phyloP scores from a whole-genome alignment of 2,797 vertebrate genomes.

The Syncerus caffer region DNA sequence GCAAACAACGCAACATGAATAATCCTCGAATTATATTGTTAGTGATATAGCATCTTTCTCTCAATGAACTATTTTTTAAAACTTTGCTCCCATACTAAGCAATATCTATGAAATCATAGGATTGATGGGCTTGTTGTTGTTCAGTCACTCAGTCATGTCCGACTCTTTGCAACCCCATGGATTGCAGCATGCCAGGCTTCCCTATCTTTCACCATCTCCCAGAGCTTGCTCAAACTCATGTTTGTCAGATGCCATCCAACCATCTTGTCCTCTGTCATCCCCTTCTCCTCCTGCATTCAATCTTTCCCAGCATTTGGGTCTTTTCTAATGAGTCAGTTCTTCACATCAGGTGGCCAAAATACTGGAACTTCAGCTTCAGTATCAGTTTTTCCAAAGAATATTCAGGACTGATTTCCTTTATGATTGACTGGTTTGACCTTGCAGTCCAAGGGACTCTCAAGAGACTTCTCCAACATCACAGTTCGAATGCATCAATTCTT shows the following conservation, averaged over 20 bases:
- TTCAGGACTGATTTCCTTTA: background rate
- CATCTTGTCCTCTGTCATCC: background rate
- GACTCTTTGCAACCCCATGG: rapidly evolving
- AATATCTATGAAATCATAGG: background rate
- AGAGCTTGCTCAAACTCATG: background rate
- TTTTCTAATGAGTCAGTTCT: background rate
- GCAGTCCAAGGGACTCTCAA: background rate
- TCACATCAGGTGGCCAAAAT: background rate
- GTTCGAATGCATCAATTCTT: background rate
- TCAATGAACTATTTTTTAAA: background rate
- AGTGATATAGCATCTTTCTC: background rate
- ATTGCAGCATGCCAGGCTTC: background rate
- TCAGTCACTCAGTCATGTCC: background rate
- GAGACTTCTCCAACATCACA: background rate
- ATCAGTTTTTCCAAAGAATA: background rate
- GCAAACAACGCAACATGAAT: background rate
- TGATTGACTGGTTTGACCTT: background rate
- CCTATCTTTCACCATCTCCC: background rate
- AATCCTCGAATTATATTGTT: background rate
- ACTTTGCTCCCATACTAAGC: background rate
- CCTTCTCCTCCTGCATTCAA: background rate
- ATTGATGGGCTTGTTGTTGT: background rate
- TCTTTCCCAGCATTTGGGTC: background rate
- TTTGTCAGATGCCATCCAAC: background rate
- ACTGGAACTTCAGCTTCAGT: background rate